Conservation (phyloP, 2,113 vertebrate genomes). For the Cinclus mexicanus region DNA sequence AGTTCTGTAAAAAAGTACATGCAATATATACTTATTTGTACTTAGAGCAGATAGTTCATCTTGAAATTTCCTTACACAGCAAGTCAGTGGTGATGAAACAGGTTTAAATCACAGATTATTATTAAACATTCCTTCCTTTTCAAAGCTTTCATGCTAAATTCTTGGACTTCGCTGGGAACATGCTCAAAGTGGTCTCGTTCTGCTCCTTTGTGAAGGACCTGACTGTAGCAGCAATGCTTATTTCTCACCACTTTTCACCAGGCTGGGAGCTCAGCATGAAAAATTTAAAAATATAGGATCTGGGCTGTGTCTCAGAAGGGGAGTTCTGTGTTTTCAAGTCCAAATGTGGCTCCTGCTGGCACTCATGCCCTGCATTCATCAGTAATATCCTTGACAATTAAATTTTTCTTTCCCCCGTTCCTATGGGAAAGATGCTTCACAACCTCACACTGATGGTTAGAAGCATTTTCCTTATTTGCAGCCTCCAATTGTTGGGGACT, state of each 20-base stretch:
- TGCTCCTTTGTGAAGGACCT: background rate
- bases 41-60: background rate
- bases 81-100: background rate
- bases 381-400: background rate
- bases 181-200: background rate
- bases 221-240: background rate
- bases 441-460: background rate
- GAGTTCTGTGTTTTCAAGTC: background rate
- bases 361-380: background rate
- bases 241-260: background rate
- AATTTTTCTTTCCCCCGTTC: background rate
- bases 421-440: background rate
- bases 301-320: background rate
- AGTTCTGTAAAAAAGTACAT: background rate
- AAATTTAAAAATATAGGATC: background rate
- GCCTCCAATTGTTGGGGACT: background rate
- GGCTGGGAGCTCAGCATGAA: background rate
- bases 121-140: background rate
- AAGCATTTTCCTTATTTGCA: background rate
- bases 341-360: background rate
- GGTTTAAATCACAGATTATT: background rate
- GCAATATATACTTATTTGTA: slow-evolving; percentile 25
- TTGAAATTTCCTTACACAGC: slow-evolving; percentile 11
- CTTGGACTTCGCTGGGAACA: background rate
- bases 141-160: background rate